phyloP scores from a whole-genome alignment of 2,113 vertebrate genomes.

The Nansenia antarctica region DNA sequence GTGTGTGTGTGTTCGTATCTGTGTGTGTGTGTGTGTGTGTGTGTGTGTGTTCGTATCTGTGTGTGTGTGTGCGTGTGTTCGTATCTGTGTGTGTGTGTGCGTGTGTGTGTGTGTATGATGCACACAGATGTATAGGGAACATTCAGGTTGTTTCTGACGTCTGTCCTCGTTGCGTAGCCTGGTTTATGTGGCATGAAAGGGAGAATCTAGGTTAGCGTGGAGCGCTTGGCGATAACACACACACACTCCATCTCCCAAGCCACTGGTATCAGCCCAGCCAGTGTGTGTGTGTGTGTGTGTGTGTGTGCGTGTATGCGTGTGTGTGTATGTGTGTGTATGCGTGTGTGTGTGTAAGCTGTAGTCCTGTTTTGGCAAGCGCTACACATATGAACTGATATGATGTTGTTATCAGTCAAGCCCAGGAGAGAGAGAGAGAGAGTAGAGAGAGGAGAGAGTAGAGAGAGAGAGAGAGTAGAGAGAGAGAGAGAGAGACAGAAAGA shows the following conservation, averaged over 20 bases:
- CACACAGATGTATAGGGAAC: background rate
- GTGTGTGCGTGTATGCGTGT: background rate
- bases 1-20: background rate
- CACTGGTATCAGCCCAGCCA: background rate
- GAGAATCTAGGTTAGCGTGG: conserved; percentile 61
- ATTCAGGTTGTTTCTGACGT: conserved; percentile 23
- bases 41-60: background rate
- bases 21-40: no score
- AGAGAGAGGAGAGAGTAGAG: background rate
- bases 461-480: background rate
- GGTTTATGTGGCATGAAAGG: conserved; percentile 48
- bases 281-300: background rate
- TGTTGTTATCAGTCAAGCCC: background rate
- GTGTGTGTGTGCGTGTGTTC: background rate
- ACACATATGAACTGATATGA: background rate
- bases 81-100: no score
- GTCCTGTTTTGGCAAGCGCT: background rate
- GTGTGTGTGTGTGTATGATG: background rate
- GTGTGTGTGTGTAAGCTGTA: background rate
- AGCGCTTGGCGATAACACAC: conserved; percentile 37
- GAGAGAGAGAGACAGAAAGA: background rate
- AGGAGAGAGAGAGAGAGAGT: background rate
- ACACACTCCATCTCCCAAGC: conserved; percentile 7
- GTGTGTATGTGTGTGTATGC: background rate
- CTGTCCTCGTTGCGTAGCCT: conserved; percentile 60